phyloP scores from a whole-genome alignment of 1,140 invertebrate genomes.

The Helicoverpa zea region DNA sequence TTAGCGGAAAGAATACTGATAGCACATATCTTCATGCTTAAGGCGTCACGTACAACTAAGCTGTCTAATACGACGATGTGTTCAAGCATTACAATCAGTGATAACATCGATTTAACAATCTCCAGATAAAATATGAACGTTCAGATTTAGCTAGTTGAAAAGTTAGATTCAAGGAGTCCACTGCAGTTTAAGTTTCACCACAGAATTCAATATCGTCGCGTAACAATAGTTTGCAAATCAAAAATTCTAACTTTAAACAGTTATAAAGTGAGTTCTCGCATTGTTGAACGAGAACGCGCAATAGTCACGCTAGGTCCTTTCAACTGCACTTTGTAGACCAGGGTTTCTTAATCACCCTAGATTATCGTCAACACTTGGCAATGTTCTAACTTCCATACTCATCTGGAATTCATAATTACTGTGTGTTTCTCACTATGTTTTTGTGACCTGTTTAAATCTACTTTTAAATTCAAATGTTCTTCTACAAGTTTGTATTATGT shows the following conservation, averaged over 20 bases:
- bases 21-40: conserved; percentile 1
- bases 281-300: not conserved
- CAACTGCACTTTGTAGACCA: not conserved
- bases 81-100: not conserved
- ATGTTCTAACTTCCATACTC: not conserved
- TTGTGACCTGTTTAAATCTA: too few species aligned
- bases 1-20: not conserved
- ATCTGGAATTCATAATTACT: not conserved
- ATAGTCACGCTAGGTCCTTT: conserved; percentile 13
- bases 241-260: conserved; percentile 29
- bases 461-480: not conserved
- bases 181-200: not conserved
- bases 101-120: not conserved
- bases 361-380: conserved; percentile 5
- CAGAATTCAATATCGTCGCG: conserved; percentile 30
- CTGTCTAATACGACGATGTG: not conserved
- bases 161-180: not conserved
- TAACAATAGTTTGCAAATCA: conserved; percentile 35
- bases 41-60: not conserved
- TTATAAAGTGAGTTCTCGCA: conserved; percentile 12
- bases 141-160: conserved; percentile 1
- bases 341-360: conserved; percentile 2
- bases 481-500: not conserved
- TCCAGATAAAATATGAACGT: not conserved
- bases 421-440: not conserved